Evolutionary conservation across 1,140 invertebrate genomes (phyloP).

Genomic region (Atta texana): DNA sequence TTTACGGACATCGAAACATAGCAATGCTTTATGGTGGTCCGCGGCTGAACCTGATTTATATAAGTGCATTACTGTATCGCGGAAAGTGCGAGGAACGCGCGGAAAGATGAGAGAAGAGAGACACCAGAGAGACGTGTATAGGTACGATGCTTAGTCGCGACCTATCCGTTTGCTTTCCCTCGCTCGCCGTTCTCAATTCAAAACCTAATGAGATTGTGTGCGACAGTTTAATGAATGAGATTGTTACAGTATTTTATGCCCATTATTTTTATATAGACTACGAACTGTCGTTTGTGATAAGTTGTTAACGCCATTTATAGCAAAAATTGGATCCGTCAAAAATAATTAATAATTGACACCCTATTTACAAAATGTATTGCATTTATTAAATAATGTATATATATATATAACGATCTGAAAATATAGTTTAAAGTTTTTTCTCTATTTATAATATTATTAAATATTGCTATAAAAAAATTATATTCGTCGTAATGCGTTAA

Average conservation of each 20-base stretch:
- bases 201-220: conserved; percentile 34
- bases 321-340: not conserved
- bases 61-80: conserved; percentile 85
- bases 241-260: not conserved
- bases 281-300: not conserved
- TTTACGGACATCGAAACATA: conserved; percentile 86
- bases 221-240: conserved; percentile 34
- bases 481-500: too few relatives aligned
- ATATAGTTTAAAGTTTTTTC: not conserved
- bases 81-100: conserved; percentile 51
- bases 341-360: not conserved
- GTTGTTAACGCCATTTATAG: not conserved
- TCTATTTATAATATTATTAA: not conserved
- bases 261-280: not conserved
- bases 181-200: conserved; percentile 6
- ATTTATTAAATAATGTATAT: not conserved
- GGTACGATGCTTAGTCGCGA: conserved; percentile 39
- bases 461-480: too few relatives aligned
- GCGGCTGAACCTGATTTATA: conserved; percentile 86
- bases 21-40: conserved; percentile 87
- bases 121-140: not conserved
- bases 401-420: not conserved
- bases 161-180: conserved; percentile 44
- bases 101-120: conserved; percentile 30
- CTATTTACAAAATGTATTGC: not conserved